Evolutionary conservation across 2,797 vertebrate species (phyloP), one percentile per base, ranked within the genome.

Genomic region (Neosilurus mollespiculum): DNA sequence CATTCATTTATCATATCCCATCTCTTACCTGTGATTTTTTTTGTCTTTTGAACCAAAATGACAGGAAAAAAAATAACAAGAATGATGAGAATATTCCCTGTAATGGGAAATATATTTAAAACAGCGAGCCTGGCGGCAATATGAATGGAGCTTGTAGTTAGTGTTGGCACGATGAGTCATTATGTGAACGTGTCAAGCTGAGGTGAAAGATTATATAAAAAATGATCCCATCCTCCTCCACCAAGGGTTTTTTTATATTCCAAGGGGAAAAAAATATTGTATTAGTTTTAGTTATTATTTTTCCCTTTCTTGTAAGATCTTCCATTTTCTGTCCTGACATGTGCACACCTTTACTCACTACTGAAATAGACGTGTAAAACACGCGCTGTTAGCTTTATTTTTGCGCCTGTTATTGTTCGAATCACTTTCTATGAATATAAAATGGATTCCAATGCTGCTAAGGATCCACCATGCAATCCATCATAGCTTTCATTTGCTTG

Each of bases 51-150:
- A 30, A 67, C 24, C 24, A 54, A 80, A 67, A 43, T 30, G 76
- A 7, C n/a, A 64, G 14, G 14, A 18, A 78, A 64, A 37, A 6
- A 64, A 51, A 80, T 30, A 9, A 65, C 12, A 9, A n/a, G 18
- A 15, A 67, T 22, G 18, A 15, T 56, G 64, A 53, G 70, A 62
- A 73, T 53, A 53, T 81, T 15, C 69, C 9, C n/a, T 26, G 54
- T 62, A 81, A 82, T 78, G 15, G 15, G 37, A 78, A 78, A 78
- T 76, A 56, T 79, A 86, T 86, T 84, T 80, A 70, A 80, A 83
- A 84, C 82, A 87, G 65, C 64, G 61, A 80, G 80, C 71, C 84
- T 65, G 67, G 66, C 72, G 87, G 75, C 82, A 82, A 81, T 66
- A 81, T 85, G 81, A 76, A 83, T 67, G 49, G 56, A 80, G 64